These are phyloP conservation scores for Digitonthophagus gazella DNA, from an alignment of 2,888 invertebrate species.

Conservation along the genomic window DNA sequence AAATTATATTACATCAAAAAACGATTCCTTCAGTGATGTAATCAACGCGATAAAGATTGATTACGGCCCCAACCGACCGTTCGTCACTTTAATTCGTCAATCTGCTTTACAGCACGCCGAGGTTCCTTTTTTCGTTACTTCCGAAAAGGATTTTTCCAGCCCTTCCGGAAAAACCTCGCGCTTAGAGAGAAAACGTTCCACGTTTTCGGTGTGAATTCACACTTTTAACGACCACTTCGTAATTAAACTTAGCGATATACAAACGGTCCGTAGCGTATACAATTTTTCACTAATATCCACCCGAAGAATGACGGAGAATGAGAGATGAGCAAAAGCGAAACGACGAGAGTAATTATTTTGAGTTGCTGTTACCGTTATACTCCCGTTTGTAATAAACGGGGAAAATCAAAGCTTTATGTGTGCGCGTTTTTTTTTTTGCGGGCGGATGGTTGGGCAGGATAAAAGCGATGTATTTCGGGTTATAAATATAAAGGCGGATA, in stretches of 20 bases:
- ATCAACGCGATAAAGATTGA: constrained; percentile 24
- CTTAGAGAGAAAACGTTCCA: not conserved
- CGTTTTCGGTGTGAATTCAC: not conserved
- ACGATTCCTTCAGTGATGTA: constrained; percentile 2
- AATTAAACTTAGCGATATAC: not conserved
- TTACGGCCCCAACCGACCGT: constrained; percentile 26
- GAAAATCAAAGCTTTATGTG: no score
- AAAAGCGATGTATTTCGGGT: no score
- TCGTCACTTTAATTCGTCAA: constrained; percentile 25
- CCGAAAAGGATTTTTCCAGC: not conserved
- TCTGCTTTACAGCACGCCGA: constrained; percentile 26
- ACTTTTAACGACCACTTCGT: not conserved
- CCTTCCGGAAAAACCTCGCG: not conserved
- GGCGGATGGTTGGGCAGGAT: no score
- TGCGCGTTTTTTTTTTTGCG: not conserved
- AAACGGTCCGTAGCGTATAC: not conserved
- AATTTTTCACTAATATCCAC: not conserved
- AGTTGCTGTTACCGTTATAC: not conserved
- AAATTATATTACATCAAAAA: constrained; percentile 9
- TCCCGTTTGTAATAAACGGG: no score
- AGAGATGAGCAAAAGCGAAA: not conserved
- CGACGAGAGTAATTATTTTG: not conserved
- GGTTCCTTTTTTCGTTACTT: not conserved
- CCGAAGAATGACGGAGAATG: not conserved
- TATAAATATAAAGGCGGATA: not conserved